Evolutionary conservation across 2,888 invertebrate genomes (phyloP).

Genomic region (Mesorhabditis sp.): DNA sequence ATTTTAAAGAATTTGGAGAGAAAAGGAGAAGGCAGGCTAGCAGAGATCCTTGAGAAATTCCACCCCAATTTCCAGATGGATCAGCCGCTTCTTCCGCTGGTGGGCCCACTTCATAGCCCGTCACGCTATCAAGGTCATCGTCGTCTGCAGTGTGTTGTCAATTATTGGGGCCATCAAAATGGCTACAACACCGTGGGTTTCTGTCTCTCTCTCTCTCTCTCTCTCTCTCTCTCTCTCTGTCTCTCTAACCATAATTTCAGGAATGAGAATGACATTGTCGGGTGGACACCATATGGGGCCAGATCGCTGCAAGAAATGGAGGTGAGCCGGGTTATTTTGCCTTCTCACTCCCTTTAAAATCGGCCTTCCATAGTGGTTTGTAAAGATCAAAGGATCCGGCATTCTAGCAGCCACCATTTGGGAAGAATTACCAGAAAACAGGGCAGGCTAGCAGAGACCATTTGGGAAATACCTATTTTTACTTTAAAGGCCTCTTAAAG

Average conservation of each 20-base stretch:
- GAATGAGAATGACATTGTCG: conserved; percentile 50
- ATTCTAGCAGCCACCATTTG: too few species aligned
- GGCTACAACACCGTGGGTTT: conserved; percentile 37
- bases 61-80: conserved; percentile 14
- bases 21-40: too few species aligned
- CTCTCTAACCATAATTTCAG: conserved; percentile 15
- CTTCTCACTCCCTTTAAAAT: too few species aligned
- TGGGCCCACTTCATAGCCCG: conserved; percentile 46
- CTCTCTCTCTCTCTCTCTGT: conserved; percentile 12
- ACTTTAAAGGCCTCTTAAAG: conserved; percentile 4
- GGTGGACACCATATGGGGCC: conserved; percentile 53
- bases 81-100: conserved; percentile 29
- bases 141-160: conserved; percentile 40
- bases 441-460: not conserved
- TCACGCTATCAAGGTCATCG: conserved; percentile 39
- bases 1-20: too few species aligned
- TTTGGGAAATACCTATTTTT: not conserved
- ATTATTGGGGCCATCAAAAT: conserved; percentile 42
- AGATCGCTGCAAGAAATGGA: conserved; percentile 33
- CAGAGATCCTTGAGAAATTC: too few species aligned
- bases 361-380: too few species aligned
- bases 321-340: conserved; percentile 11
- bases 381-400: too few species aligned
- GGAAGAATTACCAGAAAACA: too few species aligned
- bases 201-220: not conserved